Evolutionary conservation across 2,888 invertebrate genomes (phyloP).

Genomic region (Agrilus mali): DNA sequence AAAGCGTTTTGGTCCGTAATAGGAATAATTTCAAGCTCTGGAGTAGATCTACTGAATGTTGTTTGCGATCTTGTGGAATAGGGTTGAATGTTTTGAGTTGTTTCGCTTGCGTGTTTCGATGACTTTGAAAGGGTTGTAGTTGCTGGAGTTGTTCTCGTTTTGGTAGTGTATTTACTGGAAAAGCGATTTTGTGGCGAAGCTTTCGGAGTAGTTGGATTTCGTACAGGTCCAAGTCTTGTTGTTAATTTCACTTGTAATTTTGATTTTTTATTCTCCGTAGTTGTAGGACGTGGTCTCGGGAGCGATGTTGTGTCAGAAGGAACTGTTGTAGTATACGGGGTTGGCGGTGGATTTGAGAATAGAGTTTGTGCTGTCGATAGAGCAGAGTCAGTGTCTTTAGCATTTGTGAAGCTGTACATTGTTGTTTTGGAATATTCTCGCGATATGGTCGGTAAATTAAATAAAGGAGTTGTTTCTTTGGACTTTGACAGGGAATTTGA

Average conservation of each 20-base stretch:
- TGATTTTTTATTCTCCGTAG: conserved; percentile 2
- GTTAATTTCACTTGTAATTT: neutral
- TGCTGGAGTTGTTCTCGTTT: neutral
- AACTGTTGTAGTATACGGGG: conserved; percentile 4
- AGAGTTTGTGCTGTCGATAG: neutral
- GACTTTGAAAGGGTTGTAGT: neutral
- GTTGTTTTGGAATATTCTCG: conserved; percentile 12
- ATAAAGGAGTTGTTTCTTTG: neutral
- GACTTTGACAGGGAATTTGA: neutral
- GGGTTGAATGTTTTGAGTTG: neutral
- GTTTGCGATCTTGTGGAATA: neutral
- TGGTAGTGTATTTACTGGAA: conserved; percentile 1
- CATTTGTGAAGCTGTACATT: conserved; percentile 28
- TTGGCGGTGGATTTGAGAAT: conserved; percentile 3
- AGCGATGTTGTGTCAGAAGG: neutral
- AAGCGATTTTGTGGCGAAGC: conserved; percentile 1
- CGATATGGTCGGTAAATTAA: neutral
- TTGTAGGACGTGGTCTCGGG: neutral
- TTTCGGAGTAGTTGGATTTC: conserved; percentile 2
- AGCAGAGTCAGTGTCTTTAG: conserved; percentile 22
- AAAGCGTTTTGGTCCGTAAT: too few relatives aligned
- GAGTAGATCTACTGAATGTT: neutral
- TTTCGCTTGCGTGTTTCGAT: neutral
- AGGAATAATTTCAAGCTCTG: too few relatives aligned
- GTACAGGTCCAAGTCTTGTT: conserved; percentile 3